Conservation (phyloP, 2,113 vertebrate genomes). For the Eolophus roseicapilla region DNA sequence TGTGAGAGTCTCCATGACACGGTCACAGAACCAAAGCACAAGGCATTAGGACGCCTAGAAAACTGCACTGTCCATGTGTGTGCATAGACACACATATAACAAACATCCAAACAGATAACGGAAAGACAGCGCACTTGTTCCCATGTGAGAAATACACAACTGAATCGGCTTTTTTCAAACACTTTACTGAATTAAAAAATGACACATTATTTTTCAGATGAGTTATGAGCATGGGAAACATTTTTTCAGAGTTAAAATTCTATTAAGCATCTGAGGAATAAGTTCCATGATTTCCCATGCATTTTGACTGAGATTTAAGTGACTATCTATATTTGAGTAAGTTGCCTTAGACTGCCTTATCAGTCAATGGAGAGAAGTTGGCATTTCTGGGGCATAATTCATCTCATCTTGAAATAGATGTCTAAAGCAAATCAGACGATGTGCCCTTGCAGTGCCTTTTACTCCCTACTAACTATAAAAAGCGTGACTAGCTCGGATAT, state of each 20-base stretch:
- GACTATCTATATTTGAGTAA: background rate
- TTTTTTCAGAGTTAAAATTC: background rate
- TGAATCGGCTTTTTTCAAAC: background rate
- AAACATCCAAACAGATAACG: background rate
- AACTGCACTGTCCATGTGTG: rapidly evolving
- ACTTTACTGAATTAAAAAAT: background rate
- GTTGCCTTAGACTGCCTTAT: background rate
- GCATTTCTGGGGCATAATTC: slow-evolving; percentile 13
- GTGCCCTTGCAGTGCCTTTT: slow-evolving; percentile 9
- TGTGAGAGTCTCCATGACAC: background rate
- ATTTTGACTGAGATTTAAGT: background rate
- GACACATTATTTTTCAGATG: background rate
- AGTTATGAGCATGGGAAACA: background rate
- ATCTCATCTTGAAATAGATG: slow-evolving; percentile 31
- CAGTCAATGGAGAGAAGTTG: background rate
- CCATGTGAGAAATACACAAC: background rate
- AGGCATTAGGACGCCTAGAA: background rate
- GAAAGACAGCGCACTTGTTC: background rate
- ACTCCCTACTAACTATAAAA: slow-evolving; percentile 3
- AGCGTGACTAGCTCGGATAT: background rate
- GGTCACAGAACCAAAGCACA: background rate
- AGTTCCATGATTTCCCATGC: background rate
- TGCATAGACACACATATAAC: background rate
- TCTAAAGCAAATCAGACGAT: background rate
- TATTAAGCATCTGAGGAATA: background rate